A percentile compares a stretch with the other conserved stretches of the same genome.
Conservation (phyloP, 2,888 invertebrate species). For the Cabera pusaria region DNA sequence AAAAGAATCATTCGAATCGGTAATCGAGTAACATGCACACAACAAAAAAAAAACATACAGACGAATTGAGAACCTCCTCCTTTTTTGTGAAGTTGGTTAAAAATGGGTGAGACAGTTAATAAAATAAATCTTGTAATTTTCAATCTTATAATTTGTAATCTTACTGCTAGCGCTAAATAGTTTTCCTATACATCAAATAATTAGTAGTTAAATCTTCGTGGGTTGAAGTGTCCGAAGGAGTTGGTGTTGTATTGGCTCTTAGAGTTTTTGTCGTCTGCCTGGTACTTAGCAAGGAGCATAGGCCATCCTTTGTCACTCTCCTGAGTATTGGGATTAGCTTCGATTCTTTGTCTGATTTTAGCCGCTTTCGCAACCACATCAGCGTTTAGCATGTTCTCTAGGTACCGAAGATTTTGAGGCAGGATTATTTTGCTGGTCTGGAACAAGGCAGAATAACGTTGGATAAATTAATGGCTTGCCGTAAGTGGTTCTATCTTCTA, state of each 20-base stretch:
- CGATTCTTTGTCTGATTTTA: slow-evolving; percentile 63
- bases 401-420: slow-evolving; percentile 69
- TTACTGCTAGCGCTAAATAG: too few species aligned
- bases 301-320: slow-evolving; percentile 71
- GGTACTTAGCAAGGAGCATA: slow-evolving; percentile 59
- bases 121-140: too few species aligned
- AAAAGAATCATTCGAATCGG: too few species aligned
- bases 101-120: too few species aligned
- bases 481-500: too few species aligned
- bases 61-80: too few species aligned
- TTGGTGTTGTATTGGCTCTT: slow-evolving; percentile 17
- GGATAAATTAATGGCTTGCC: too few species aligned
- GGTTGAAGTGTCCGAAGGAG: slow-evolving; percentile 18
- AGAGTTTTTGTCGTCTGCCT: slow-evolving; percentile 48
- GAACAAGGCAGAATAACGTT: too few species aligned
- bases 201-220: slow-evolving; percentile 26
- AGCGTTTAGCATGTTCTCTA: slow-evolving; percentile 74
- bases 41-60: too few species aligned
- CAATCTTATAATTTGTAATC: too few species aligned
- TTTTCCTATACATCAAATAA: background rate
- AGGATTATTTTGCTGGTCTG: slow-evolving; percentile 71
- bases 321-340: slow-evolving; percentile 60
- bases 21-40: too few species aligned
- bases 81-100: too few species aligned
- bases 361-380: slow-evolving; percentile 73